These are phyloP conservation scores for Toxotes jaculatrix DNA, from an alignment of 2,113 vertebrate species.

Conservation along the genomic window DNA sequence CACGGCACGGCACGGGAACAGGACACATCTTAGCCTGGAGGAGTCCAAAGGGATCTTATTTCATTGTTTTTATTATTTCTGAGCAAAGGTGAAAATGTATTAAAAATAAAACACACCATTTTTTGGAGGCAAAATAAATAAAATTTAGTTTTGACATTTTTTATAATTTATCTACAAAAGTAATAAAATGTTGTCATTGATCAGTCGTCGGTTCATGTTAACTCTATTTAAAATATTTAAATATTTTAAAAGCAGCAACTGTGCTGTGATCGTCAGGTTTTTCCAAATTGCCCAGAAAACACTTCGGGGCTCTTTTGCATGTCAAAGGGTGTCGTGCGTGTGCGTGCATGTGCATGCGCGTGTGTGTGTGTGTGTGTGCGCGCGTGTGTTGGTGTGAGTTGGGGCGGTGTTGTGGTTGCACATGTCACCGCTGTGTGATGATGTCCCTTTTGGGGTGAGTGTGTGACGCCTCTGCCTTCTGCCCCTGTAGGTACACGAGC, in stretches of 20 bases:
- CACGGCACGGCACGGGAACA: background rate
- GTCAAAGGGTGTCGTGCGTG: conserved; percentile 72
- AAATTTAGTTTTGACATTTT: background rate
- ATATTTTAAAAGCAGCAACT: conserved; percentile 11
- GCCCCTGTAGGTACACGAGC: conserved; percentile 93
- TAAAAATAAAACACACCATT: too few relatives aligned
- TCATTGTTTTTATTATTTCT: background rate
- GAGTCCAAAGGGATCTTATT: background rate
- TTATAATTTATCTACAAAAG: background rate
- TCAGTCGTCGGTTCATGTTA: background rate
- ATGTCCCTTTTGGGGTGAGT: conserved; percentile 72
- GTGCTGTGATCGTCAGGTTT: background rate
- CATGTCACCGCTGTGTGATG: conserved; percentile 87
- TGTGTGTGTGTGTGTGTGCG: background rate
- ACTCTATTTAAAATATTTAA: background rate
- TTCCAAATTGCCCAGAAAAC: conserved; percentile 40
- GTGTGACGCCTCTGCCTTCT: conserved; percentile 55
- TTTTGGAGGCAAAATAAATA: background rate
- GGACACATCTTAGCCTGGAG: background rate
- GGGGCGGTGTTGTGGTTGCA: conserved; percentile 75
- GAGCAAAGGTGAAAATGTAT: background rate
- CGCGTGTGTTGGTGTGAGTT: background rate
- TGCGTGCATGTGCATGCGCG: conserved; percentile 1
- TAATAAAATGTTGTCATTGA: background rate
- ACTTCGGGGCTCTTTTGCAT: conserved; percentile 84